These are phyloP conservation scores for Macrosteles quadrilineatus DNA, from an alignment of 1,140 invertebrate species.

Conservation along the genomic window DNA sequence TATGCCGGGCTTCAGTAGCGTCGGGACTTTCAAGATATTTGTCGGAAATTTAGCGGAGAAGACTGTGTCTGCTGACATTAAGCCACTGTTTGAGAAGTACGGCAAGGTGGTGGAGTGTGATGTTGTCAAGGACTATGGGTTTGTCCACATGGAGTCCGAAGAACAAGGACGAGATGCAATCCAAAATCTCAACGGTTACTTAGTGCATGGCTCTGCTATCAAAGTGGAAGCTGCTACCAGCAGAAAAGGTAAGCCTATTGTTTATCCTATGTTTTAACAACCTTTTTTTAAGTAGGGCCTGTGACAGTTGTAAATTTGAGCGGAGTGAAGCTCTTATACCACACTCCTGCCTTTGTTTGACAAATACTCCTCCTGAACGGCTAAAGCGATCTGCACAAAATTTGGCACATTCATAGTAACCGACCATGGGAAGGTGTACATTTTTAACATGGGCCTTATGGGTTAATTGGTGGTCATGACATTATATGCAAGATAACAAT, in stretches of 20 bases:
- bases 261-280: too few species aligned
- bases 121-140: slow-evolving; percentile 96
- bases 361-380: too few species aligned
- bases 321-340: too few species aligned
- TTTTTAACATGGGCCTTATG: too few species aligned
- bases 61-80: slow-evolving; percentile 80
- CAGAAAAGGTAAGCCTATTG: slow-evolving; percentile 68
- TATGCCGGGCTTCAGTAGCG: slow-evolving; percentile 80
- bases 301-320: too few species aligned
- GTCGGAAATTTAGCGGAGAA: slow-evolving; percentile 93
- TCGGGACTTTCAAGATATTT: slow-evolving; percentile 93
- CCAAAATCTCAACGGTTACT: slow-evolving; percentile 85
- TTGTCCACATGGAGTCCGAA: slow-evolving; percentile 96
- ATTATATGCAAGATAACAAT: too few species aligned
- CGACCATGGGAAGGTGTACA: too few species aligned
- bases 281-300: too few species aligned
- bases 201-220: slow-evolving; percentile 84
- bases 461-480: too few species aligned
- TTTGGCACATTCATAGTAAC: too few species aligned
- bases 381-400: too few species aligned
- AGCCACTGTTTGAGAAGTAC: slow-evolving; percentile 91
- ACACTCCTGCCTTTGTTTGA: too few species aligned
- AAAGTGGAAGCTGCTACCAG: slow-evolving; percentile 90
- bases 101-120: slow-evolving; percentile 95
- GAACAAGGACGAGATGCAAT: slow-evolving; percentile 88